These are phyloP conservation scores for Sula dactylatra DNA, from an alignment of 2,113 vertebrate species.

Conservation along the genomic window DNA sequence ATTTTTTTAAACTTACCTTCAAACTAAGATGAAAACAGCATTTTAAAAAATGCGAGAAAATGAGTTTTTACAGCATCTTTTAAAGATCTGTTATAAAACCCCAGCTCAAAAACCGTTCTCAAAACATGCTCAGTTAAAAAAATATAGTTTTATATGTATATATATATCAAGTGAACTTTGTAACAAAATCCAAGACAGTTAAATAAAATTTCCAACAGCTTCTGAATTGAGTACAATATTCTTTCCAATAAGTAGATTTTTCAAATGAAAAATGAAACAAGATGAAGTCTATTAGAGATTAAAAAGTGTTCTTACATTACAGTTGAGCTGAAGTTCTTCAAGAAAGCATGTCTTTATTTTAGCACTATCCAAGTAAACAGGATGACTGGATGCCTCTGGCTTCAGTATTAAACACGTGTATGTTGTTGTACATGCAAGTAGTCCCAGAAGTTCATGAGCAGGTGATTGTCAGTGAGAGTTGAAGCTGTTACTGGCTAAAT, in stretches of 20 bases:
- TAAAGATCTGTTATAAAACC: not conserved
- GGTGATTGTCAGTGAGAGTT: not conserved
- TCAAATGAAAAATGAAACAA: not conserved
- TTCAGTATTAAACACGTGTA: not conserved
- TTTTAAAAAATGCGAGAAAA: not conserved
- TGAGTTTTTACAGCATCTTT: not conserved
- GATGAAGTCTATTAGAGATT: not conserved
- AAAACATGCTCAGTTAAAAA: not conserved
- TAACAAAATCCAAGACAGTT: not conserved
- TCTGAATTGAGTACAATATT: not conserved
- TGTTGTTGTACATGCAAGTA: no score
- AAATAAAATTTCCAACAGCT: not conserved
- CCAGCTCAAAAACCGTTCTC: not conserved
- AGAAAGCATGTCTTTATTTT: not conserved
- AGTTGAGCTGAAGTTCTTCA: not conserved
- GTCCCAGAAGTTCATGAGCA: not conserved
- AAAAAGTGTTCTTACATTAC: not conserved
- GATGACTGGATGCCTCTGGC: not conserved
- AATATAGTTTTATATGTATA: no score
- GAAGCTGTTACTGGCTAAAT: not conserved
- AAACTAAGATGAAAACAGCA: not conserved
- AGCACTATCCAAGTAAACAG: rapidly evolving
- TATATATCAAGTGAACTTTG: not conserved
- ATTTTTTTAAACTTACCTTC: not conserved
- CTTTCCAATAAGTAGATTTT: not conserved